These are phyloP conservation scores for Cynopterus sphinx DNA, from an alignment of 2,797 vertebrate genomes.

Conservation along the genomic window DNA sequence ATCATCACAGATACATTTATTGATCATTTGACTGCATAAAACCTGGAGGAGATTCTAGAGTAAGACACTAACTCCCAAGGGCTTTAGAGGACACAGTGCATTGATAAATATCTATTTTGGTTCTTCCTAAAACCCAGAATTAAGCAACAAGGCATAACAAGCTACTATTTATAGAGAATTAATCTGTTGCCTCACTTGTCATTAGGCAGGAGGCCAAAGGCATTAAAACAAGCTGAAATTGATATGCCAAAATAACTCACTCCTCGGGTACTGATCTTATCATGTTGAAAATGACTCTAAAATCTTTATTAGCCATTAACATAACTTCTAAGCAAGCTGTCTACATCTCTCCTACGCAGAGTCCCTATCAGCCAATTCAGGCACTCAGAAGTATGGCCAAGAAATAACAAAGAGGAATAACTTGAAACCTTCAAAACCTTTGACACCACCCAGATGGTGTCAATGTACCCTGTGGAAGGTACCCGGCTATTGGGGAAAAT, in stretches of 20 bases:
- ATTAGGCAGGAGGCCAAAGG: slow-evolving; percentile 30
- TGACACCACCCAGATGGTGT: not conserved
- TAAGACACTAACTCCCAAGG: not conserved
- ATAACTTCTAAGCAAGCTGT: slow-evolving; percentile 2
- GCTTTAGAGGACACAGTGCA: not conserved
- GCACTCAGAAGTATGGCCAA: slow-evolving; percentile 13
- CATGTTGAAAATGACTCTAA: slow-evolving; percentile 12
- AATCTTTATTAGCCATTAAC: slow-evolving; percentile 29
- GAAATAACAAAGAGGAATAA: slow-evolving; percentile 6
- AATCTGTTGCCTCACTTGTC: not conserved
- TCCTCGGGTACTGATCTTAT: not conserved
- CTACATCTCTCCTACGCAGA: not conserved
- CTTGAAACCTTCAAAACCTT: slow-evolving; percentile 34
- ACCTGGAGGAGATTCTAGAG: not conserved
- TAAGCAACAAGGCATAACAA: slow-evolving; percentile 35
- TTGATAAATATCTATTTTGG: not conserved
- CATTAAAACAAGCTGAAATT: slow-evolving; percentile 52
- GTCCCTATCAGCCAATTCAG: not conserved
- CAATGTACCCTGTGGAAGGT: not conserved
- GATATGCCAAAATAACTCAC: slow-evolving; percentile 22
- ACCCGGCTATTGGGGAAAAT: not conserved
- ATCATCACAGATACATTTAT: not conserved
- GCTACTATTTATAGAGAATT: not conserved
- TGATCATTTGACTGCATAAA: not conserved
- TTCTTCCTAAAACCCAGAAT: slow-evolving; percentile 31